Percentiles rank a stretch among this genome's conserved stretches.
These are phyloP conservation scores for Rhineura floridana DNA, from an alignment of 2,113 vertebrate species.

Conservation along the genomic window DNA sequence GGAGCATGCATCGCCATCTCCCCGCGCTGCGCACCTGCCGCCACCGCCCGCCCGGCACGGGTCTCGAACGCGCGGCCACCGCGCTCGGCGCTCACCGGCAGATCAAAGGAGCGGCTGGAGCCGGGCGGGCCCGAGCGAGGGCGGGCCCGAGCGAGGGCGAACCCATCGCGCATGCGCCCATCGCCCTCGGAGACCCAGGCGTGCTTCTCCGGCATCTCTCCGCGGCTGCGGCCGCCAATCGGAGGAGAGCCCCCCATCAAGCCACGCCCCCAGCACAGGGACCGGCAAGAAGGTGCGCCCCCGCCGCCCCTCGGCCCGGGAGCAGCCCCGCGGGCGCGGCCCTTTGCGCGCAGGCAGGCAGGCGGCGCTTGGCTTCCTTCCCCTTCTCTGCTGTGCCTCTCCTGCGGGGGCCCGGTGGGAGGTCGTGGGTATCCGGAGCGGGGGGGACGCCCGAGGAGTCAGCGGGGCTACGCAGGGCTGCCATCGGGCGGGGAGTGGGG, in stretches of 20 bases:
- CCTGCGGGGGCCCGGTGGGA: no score
- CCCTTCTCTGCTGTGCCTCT: no score
- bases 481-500: no score
- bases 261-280: not conserved
- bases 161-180: not conserved
- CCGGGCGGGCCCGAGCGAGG: not conserved
- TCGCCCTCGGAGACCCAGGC: not conserved
- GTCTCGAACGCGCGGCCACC: not conserved
- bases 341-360: no score
- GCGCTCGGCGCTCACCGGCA: not conserved
- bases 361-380: no score
- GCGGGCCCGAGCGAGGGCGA: no score
- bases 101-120: not conserved
- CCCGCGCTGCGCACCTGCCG: slow-evolving; percentile 2
- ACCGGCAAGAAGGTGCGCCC: no score
- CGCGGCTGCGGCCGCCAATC: not conserved
- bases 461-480: no score
- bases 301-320: no score
- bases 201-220: not conserved
- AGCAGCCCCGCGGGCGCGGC: no score
- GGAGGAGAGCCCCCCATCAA: not conserved
- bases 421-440: no score
- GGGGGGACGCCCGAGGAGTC: no score
- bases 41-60: not conserved
- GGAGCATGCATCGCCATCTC: not conserved